Percentiles rank a stretch among this genome's conserved stretches.
Evolutionary conservation across 2,888 invertebrate genomes (phyloP).

Genomic region (Pecten maximus): DNA sequence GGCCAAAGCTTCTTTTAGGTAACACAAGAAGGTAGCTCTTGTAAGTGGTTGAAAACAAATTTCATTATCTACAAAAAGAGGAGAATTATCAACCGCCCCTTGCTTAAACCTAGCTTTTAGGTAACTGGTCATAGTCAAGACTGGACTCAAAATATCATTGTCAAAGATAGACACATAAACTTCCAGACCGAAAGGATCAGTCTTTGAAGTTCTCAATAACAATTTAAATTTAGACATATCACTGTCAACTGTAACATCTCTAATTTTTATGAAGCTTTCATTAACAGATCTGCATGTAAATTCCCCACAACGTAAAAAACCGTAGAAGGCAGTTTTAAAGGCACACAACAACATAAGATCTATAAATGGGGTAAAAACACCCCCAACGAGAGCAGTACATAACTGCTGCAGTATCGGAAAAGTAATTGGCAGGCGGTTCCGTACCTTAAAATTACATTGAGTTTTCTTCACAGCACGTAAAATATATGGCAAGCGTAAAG

Average conservation of each 20-base stretch:
- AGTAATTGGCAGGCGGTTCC: background rate
- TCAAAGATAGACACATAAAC: background rate
- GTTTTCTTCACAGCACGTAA: background rate
- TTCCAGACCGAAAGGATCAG: background rate
- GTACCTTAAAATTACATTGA: no score
- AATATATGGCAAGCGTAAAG: background rate
- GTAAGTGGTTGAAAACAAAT: background rate
- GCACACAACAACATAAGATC: background rate
- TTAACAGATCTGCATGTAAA: background rate
- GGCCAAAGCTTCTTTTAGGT: background rate
- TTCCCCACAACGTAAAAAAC: background rate
- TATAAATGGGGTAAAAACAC: background rate
- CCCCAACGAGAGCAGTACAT: background rate
- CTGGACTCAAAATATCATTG: background rate
- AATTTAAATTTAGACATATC: background rate
- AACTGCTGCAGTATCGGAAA: background rate
- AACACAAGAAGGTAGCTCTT: background rate
- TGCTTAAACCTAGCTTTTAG: background rate
- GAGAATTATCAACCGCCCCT: background rate
- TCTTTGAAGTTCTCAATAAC: background rate
- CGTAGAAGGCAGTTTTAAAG: background rate
- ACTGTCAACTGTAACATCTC: background rate
- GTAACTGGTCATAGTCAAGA: background rate
- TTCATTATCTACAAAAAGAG: background rate
- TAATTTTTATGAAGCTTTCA: background rate